Conservation (phyloP, 2,888 invertebrate species). For the Bugula neritina region DNA sequence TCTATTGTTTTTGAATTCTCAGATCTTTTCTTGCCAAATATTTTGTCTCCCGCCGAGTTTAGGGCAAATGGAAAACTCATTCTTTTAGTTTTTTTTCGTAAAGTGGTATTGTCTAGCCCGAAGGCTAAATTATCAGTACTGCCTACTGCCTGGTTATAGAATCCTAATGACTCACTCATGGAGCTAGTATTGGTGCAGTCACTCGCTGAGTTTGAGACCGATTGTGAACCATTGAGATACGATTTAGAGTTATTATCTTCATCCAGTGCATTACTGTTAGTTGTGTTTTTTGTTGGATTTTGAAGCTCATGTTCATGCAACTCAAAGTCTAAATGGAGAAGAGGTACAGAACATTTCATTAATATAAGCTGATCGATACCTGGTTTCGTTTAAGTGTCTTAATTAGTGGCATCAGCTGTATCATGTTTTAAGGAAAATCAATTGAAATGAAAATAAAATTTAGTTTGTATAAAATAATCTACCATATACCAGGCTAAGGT, state of each 20-base stretch:
- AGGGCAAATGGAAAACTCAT: conserved; percentile 19
- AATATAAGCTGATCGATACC: no score
- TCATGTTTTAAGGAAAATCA: no score
- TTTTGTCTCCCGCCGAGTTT: conserved; percentile 8
- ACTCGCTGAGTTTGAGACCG: background rate
- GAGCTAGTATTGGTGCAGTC: background rate
- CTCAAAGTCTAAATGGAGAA: background rate
- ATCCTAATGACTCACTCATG: background rate
- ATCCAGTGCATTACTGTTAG: background rate
- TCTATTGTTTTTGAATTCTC: background rate
- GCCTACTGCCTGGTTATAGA: background rate
- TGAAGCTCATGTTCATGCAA: background rate
- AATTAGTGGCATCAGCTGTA: no score
- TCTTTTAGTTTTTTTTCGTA: background rate
- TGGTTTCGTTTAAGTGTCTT: no score
- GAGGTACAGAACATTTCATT: background rate
- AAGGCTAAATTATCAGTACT: background rate
- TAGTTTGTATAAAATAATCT: background rate
- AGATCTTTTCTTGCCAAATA: background rate
- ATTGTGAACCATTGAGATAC: background rate
- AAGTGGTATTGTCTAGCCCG: background rate
- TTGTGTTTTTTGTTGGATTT: background rate
- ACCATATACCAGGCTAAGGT: background rate
- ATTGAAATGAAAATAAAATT: no score
- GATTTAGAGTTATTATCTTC: background rate